phyloP scores from a whole-genome alignment of 92 coral and sea anemone genomes.

The Palythoa heliodiscus region DNA sequence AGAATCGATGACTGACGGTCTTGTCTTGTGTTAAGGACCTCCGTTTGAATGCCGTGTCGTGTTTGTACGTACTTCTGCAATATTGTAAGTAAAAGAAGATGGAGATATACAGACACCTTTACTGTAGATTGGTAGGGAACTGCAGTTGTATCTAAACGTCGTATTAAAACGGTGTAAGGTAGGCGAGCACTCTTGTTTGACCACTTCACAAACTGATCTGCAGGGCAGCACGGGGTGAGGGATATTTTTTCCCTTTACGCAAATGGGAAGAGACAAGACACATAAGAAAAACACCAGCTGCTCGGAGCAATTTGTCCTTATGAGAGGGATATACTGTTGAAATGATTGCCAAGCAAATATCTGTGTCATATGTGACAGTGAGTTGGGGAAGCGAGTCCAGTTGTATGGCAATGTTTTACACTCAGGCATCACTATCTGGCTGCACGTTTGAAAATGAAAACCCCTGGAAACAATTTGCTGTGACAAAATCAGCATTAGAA shows the following conservation, averaged over 20 bases:
- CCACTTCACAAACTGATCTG: conserved; percentile 73
- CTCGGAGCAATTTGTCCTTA: conserved; percentile 73
- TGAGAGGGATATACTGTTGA: conserved; percentile 41
- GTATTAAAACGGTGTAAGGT: conserved; percentile 43
- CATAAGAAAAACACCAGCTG: conserved; percentile 83
- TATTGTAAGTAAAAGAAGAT: conserved; percentile 50
- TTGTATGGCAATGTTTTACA: conserved; percentile 81
- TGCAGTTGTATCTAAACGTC: conserved; percentile 67
- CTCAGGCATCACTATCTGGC: conserved; percentile 63
- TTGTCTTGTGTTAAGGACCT: no score
- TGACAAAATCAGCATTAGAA: neutral
- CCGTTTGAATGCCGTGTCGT: no score
- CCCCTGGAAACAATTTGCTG: neutral
- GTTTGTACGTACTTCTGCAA: neutral
- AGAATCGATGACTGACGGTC: no score
- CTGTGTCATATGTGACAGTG: conserved; percentile 59
- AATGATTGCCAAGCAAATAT: conserved; percentile 34
- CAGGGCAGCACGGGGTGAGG: conserved; percentile 76
- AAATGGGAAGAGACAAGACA: conserved; percentile 77
- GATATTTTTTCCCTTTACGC: conserved; percentile 17
- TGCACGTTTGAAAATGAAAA: conserved; percentile 45
- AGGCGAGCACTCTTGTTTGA: conserved; percentile 73
- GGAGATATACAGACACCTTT: conserved; percentile 75
- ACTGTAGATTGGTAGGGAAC: conserved; percentile 64
- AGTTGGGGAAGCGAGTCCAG: conserved; percentile 76